These are phyloP conservation scores for Holothuria leucospilota DNA, from an alignment of 53 echinoderm and acorn worm genomes.

Conservation along the genomic window DNA sequence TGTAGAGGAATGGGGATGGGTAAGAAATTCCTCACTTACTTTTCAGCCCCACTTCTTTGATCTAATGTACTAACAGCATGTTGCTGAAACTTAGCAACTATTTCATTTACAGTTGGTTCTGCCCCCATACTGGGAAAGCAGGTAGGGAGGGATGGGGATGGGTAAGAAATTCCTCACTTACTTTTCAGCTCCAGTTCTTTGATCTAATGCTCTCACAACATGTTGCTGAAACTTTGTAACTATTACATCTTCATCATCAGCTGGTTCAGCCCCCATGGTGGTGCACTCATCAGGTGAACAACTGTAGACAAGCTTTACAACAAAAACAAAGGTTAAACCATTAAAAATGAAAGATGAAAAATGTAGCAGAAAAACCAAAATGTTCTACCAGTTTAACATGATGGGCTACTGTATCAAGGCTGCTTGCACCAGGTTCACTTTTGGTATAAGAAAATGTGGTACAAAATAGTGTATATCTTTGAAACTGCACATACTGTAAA, in stretches of 20 bases:
- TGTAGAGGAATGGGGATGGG: too few relatives aligned
- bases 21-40: slow-evolving; percentile 39
- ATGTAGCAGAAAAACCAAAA: background rate
- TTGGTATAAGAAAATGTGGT: too few relatives aligned
- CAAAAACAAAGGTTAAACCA: background rate
- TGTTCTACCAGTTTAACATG: too few relatives aligned
- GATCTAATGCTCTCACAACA: slow-evolving; percentile 88
- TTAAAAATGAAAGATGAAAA: background rate
- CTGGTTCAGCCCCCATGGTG: slow-evolving; percentile 65
- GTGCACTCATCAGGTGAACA: slow-evolving; percentile 84
- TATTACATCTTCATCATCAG: slow-evolving; percentile 83
- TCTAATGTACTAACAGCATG: slow-evolving; percentile 89
- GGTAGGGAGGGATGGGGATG: too few relatives aligned
- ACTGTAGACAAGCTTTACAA: slow-evolving; percentile 75
- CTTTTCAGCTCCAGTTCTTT: slow-evolving; percentile 91
- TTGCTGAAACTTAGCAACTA: slow-evolving; percentile 76
- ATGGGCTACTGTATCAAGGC: too few relatives aligned
- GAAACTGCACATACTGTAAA: too few relatives aligned
- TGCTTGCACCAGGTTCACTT: too few relatives aligned
- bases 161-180: slow-evolving; percentile 31
- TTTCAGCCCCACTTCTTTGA: slow-evolving; percentile 87
- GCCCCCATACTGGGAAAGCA: slow-evolving; percentile 56
- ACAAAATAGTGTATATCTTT: too few relatives aligned
- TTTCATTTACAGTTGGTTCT: slow-evolving; percentile 68
- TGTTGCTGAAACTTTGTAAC: slow-evolving; percentile 79